Conservation (phyloP, 2,888 invertebrate genomes). For the Druceiella hillmani region DNA sequence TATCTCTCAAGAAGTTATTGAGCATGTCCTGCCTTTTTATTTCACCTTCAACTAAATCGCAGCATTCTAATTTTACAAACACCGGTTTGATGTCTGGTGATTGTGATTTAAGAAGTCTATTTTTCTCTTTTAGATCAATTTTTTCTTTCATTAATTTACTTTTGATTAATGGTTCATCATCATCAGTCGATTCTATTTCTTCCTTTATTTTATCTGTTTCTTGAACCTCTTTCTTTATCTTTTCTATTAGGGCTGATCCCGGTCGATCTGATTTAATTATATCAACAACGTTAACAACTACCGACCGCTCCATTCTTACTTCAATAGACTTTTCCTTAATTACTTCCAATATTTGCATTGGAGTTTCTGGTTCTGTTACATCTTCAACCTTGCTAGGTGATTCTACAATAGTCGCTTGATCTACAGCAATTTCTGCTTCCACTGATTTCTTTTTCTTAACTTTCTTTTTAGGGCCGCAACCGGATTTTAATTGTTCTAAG, state of each 20-base stretch:
- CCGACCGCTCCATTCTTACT: constrained; percentile 19
- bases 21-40: constrained; percentile 35
- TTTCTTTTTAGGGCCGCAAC: constrained; percentile 54
- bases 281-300: constrained; percentile 19
- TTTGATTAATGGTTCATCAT: constrained; percentile 43
- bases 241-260: constrained; percentile 18
- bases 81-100: constrained; percentile 44
- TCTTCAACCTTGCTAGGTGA: constrained; percentile 30
- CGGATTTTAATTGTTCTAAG: constrained; percentile 65
- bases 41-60: constrained; percentile 42
- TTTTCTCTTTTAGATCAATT: constrained; percentile 30
- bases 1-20: constrained; percentile 36
- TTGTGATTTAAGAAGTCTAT: constrained; percentile 38
- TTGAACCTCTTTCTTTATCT: constrained; percentile 20
- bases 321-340: constrained; percentile 29
- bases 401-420: constrained; percentile 29
- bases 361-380: constrained; percentile 26
- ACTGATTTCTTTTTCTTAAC: constrained; percentile 47
- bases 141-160: constrained; percentile 42
- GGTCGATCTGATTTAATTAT: constrained; percentile 16
- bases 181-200: constrained; percentile 37
- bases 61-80: constrained; percentile 46
- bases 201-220: constrained; percentile 25
- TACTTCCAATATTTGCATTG: constrained; percentile 26
- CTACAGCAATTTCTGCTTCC: too few relatives aligned